A percentile compares a stretch with the other conserved stretches of the same genome.
These are phyloP conservation scores for Cyanoliseus patagonus DNA, from an alignment of 2,113 vertebrate genomes.

Conservation along the genomic window DNA sequence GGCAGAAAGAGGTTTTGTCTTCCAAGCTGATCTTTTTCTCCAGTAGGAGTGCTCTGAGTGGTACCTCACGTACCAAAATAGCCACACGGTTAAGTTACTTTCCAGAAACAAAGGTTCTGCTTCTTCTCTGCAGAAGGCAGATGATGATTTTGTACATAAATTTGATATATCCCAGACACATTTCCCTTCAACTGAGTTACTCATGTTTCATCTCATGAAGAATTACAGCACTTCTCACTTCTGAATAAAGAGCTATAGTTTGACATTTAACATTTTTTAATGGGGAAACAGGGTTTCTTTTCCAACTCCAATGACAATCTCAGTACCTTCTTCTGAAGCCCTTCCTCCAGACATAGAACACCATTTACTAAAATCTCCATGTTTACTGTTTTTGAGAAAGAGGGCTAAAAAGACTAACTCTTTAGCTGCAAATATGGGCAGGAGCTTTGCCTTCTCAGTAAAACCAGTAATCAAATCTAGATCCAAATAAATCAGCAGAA, in stretches of 20 bases:
- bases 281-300: not conserved
- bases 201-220: not conserved
- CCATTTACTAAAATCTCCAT: not conserved
- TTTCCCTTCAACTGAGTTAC: not conserved
- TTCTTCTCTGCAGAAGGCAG: not conserved
- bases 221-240: not conserved
- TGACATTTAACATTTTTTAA: not conserved
- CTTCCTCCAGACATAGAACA: not conserved
- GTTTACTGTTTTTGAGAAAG: not conserved
- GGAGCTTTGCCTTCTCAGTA: not conserved
- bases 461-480: not conserved
- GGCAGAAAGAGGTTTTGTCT: not conserved
- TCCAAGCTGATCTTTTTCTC: not conserved
- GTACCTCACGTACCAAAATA: not conserved
- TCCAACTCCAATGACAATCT: not conserved
- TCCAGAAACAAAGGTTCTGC: not conserved
- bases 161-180: not conserved
- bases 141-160: not conserved
- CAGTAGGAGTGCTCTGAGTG: not conserved
- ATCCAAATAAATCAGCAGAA: not conserved
- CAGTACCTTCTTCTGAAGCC: not conserved
- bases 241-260: not conserved
- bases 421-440: not conserved
- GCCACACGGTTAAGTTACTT: not conserved
- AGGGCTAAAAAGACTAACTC: not conserved